These are phyloP conservation scores for Meandrina meandrites DNA, from an alignment of 92 coral and sea anemone genomes.

Conservation along the genomic window DNA sequence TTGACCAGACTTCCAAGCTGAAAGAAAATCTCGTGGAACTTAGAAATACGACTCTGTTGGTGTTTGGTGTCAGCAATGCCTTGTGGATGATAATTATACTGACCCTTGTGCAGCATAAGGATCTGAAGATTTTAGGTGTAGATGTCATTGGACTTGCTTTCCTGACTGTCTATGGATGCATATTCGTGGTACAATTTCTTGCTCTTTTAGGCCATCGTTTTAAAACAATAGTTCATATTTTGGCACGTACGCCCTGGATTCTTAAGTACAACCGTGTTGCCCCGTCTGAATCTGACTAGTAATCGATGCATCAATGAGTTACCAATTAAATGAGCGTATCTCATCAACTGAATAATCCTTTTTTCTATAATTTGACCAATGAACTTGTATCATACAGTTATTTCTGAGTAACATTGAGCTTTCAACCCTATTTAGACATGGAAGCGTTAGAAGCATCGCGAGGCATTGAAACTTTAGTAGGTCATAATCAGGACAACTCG, in stretches of 20 bases:
- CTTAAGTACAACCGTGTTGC: not conserved
- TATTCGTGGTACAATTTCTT: slow-evolving; percentile 58
- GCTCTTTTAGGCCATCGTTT: slow-evolving; percentile 74
- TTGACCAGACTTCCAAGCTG: slow-evolving; percentile 52
- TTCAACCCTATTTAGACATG: too few species aligned
- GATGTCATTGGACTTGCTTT: slow-evolving; percentile 65
- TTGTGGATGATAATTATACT: slow-evolving; percentile 68
- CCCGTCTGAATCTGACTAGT: not conserved
- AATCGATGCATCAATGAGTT: not conserved
- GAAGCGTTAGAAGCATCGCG: too few species aligned
- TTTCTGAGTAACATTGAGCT: too few species aligned
- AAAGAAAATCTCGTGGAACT: slow-evolving; percentile 51
- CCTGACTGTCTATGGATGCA: slow-evolving; percentile 57
- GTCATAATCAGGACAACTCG: too few species aligned
- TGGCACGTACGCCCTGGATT: slow-evolving; percentile 70
- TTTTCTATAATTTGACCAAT: too few species aligned
- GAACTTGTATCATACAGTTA: too few species aligned
- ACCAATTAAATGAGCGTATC: not conserved
- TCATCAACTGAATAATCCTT: too few species aligned
- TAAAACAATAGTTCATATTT: slow-evolving; percentile 58
- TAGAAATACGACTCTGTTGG: slow-evolving; percentile 59
- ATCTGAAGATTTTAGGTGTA: slow-evolving; percentile 56
- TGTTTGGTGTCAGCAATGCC: slow-evolving; percentile 61
- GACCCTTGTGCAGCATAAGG: slow-evolving; percentile 49
- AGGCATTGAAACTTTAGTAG: too few species aligned